A percentile compares a stretch with the other conserved stretches of the same genome.
Conservation (phyloP, 2,113 vertebrate genomes). For the Entosphenus tridentatus region DNA sequence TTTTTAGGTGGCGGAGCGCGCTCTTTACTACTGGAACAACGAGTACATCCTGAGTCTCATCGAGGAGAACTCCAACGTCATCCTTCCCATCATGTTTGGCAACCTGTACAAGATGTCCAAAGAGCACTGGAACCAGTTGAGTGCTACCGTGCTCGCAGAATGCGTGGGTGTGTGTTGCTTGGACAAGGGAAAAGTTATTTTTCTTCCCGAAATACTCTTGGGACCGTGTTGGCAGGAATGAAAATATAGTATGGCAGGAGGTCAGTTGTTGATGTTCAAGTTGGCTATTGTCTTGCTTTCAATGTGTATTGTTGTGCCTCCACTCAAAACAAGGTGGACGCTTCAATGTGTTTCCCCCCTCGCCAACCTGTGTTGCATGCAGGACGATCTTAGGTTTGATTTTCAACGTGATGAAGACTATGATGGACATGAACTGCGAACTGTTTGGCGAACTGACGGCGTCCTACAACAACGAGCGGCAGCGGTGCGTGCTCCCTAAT, state of each 20-base stretch:
- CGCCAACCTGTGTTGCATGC: slow-evolving; percentile 8
- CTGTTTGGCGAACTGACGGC: slow-evolving; percentile 82
- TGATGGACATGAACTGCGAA: slow-evolving; percentile 94
- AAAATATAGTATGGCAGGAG: background rate
- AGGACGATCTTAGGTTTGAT: slow-evolving; percentile 89
- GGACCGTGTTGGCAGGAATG: background rate
- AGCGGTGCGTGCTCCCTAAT: slow-evolving; percentile 30
- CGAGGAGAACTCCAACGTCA: slow-evolving; percentile 80
- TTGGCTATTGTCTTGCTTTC: background rate
- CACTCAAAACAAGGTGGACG: too few relatives aligned
- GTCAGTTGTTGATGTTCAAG: background rate
- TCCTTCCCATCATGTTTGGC: slow-evolving; percentile 90
- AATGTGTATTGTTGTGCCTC: slow-evolving; percentile 9
- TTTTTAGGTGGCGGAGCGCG: slow-evolving; percentile 70
- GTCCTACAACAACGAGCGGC: slow-evolving; percentile 77
- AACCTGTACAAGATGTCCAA: slow-evolving; percentile 97
- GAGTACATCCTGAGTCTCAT: slow-evolving; percentile 97
- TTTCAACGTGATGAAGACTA: slow-evolving; percentile 80
- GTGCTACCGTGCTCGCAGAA: too few relatives aligned
- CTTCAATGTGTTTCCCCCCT: too few relatives aligned
- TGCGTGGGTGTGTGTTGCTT: too few relatives aligned
- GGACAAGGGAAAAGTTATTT: background rate
- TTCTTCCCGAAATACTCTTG: slow-evolving; percentile 1
- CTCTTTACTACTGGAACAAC: slow-evolving; percentile 96
- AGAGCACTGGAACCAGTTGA: slow-evolving; percentile 95